Base-by-base conservation (phyloP, 1,140 invertebrate species). In the Homalodisca vitripennis region DNA sequence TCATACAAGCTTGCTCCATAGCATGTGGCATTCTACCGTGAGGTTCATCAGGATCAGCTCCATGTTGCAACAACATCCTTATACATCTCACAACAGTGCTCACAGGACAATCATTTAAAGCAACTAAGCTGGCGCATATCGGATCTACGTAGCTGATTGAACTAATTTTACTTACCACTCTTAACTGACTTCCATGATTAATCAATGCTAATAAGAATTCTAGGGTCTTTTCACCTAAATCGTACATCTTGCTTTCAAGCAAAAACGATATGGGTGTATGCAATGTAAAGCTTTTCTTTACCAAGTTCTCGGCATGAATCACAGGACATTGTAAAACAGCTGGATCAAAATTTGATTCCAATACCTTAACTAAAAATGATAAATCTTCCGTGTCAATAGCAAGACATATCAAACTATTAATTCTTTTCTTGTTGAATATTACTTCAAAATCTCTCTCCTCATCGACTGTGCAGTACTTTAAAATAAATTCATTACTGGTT, bases 11-110 rank as follows among this genome's bases (percentile, higher is more conserved):
- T 26, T 46, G 41, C 30, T 66, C 34, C 32, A 66, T 46, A 6
- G 32, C 24, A 46, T 13, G 26, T 22, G 41, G 41, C 41, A 41
- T 27, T 22, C 41, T 46, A 13, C 41, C 63, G 17, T 66, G 22
- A 2, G 41, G 63, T 27, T 27, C 34, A 68, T 76, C 72, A 41
- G 71, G 65, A 65, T 75, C 48, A 41, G 71, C 69, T 41, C 69
- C 68, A 53, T 72, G 70, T 27, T 73, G 34, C 30, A 76, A 70
- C 27, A 76, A 62, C 68, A 73, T 41, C 31, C 47, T 47, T 17
- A 66, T 13, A 31, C 63, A 66, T 66, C 26, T 26, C 34, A 66
- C 10, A 1, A 66, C 63, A 20, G 26, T 12, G 1, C 22, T 17
- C 12, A 2, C 1, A 20, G 32, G 24, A 34, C 2, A 46, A 17